These are phyloP conservation scores for Trematocara marginatum DNA, from an alignment of 2,113 vertebrate species.

Conservation along the genomic window DNA sequence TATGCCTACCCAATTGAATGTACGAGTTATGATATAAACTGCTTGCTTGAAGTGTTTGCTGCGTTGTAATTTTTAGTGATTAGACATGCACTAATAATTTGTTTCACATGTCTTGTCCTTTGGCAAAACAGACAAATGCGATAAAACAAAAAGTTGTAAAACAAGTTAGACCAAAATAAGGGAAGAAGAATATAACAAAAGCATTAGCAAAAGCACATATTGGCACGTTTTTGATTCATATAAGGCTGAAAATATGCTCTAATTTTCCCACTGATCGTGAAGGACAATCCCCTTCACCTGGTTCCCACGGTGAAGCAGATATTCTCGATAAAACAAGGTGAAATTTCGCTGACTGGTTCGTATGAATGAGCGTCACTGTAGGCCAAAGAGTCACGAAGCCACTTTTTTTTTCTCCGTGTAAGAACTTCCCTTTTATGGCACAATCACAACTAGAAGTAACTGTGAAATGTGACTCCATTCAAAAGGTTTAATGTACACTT, in stretches of 20 bases:
- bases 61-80: background rate
- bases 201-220: background rate
- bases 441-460: background rate
- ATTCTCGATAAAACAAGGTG: background rate
- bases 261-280: background rate
- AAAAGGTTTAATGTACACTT: accelerated
- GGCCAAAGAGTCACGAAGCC: background rate
- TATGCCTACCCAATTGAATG: background rate
- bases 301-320: background rate
- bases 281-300: background rate
- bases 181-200: background rate
- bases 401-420: background rate
- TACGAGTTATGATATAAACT: background rate
- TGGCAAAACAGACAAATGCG: background rate
- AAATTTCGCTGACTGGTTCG: background rate
- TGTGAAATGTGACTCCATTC: background rate
- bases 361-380: background rate
- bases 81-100: background rate
- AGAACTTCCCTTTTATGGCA: background rate
- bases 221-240: background rate
- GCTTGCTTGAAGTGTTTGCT: background rate
- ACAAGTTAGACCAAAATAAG: accelerated
- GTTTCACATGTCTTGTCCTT: background rate
- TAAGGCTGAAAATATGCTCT: background rate
- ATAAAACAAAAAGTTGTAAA: background rate